These are phyloP conservation scores for Eilema caniola DNA, from an alignment of 2,888 invertebrate genomes.

Conservation along the genomic window DNA sequence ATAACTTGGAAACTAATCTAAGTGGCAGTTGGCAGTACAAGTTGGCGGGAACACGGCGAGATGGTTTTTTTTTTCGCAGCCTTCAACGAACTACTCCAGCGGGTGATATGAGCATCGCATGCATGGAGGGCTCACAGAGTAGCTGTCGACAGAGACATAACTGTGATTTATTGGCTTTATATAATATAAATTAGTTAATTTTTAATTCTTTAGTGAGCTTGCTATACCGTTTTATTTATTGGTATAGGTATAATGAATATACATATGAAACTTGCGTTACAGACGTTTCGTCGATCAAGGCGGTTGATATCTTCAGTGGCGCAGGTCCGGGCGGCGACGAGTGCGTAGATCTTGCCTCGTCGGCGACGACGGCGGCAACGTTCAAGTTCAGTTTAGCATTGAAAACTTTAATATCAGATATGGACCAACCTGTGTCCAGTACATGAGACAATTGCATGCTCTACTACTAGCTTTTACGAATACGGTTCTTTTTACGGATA, in stretches of 20 bases:
- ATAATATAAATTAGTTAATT: neutral
- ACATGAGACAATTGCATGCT: too few species aligned
- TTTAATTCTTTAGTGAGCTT: neutral
- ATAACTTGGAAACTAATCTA: slow-evolving; percentile 82
- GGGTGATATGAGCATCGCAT: slow-evolving; percentile 84
- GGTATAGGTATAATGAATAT: too few species aligned
- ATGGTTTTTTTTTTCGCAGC: slow-evolving; percentile 68
- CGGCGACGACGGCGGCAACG: too few species aligned
- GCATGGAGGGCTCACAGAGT: slow-evolving; percentile 71
- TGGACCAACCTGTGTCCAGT: too few species aligned
- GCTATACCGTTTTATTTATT: neutral
- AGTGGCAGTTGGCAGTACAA: slow-evolving; percentile 79
- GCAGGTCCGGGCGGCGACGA: too few species aligned
- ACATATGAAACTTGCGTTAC: too few species aligned
- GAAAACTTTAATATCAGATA: too few species aligned
- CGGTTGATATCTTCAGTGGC: too few species aligned
- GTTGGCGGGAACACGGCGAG: slow-evolving; percentile 74
- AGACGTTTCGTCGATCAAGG: too few species aligned
- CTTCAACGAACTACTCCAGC: slow-evolving; percentile 68
- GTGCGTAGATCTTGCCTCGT: too few species aligned
- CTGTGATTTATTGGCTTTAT: neutral
- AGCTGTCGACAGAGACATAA: slow-evolving; percentile 35
- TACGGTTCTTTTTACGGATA: too few species aligned
- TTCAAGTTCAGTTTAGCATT: neutral
- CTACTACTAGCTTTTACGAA: too few species aligned